Evolutionary conservation across 2,113 vertebrate species (phyloP).

Genomic region (Suricata suricatta): DNA sequence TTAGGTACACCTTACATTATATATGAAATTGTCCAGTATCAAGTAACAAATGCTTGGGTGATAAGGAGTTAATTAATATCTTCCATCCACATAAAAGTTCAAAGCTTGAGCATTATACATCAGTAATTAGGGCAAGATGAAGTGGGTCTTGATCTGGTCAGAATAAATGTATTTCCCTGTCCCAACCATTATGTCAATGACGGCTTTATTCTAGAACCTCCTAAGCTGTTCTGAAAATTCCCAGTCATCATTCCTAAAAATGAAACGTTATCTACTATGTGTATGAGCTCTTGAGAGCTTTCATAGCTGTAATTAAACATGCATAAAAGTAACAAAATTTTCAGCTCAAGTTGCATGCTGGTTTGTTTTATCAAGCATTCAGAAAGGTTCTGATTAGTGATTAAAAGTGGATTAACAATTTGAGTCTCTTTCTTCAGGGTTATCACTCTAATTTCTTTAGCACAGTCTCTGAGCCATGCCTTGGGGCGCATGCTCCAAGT

Average conservation of each 20-base stretch:
- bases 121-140: background rate
- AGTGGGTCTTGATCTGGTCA: background rate
- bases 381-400: background rate
- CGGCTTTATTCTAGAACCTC: background rate
- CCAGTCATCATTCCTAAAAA: conserved; percentile 14
- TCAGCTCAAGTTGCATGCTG: background rate
- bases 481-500: background rate
- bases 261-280: background rate
- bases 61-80: background rate
- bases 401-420: conserved; percentile 43
- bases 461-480: background rate
- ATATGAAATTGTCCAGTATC: background rate
- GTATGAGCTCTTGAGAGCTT: background rate
- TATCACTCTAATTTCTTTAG: background rate
- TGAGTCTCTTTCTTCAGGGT: background rate
- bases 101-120: background rate
- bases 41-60: background rate
- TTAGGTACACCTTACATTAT: background rate
- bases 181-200: background rate
- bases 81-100: background rate
- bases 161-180: background rate
- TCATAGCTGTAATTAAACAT: conserved; percentile 13
- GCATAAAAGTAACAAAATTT: conserved; percentile 42
- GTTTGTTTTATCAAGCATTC: conserved; percentile 32
- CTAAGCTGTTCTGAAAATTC: background rate